These are phyloP conservation scores for Limnodromus scolopaceus DNA, from an alignment of 2,797 vertebrate genomes.

Conservation along the genomic window DNA sequence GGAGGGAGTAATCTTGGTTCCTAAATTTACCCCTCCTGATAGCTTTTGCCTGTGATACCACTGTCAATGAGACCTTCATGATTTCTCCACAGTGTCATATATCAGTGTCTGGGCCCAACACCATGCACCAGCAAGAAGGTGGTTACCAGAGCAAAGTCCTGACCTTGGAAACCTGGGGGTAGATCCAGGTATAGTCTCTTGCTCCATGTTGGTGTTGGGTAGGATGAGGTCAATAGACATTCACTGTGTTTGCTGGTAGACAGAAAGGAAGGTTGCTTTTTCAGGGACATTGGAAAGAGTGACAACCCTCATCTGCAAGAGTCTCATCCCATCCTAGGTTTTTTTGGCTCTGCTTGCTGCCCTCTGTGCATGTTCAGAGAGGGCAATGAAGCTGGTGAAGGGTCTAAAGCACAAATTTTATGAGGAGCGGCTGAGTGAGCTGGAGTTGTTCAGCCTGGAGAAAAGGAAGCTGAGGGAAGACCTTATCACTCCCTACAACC, in stretches of 20 bases:
- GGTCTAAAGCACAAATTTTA: background rate
- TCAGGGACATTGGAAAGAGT: background rate
- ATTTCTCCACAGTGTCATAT: background rate
- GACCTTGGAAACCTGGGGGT: background rate
- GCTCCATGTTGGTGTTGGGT: background rate
- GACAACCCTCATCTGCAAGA: background rate
- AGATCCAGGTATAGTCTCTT: background rate
- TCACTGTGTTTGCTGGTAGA: background rate
- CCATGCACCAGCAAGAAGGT: accelerated
- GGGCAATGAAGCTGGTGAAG: background rate
- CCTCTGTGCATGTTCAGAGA: background rate
- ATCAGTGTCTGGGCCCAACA: background rate
- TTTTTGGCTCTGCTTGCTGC: background rate
- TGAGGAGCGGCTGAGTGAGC: background rate
- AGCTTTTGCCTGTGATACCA: background rate
- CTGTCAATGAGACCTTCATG: accelerated
- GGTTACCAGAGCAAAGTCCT: background rate
- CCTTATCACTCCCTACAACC: background rate
- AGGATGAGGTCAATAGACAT: background rate
- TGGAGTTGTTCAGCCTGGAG: background rate
- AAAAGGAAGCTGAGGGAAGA: background rate
- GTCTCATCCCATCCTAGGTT: background rate
- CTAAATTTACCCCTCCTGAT: background rate
- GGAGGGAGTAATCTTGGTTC: background rate
- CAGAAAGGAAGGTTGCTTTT: background rate